Evolutionary conservation across 2,888 invertebrate genomes (phyloP).

Genomic region (Noctua comes): DNA sequence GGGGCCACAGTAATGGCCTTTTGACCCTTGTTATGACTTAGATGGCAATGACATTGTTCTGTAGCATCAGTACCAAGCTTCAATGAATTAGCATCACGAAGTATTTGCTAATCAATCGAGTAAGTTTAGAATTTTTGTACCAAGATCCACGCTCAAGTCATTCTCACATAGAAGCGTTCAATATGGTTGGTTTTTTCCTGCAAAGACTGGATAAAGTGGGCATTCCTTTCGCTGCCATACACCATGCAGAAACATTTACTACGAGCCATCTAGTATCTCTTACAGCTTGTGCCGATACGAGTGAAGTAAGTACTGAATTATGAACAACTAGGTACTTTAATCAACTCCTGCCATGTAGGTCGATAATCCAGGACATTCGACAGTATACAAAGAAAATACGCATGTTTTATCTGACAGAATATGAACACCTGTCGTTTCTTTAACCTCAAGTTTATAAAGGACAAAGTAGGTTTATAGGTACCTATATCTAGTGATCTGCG

Average conservation of each 20-base stretch:
- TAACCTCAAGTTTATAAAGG: constrained; percentile 1
- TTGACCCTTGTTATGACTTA: constrained; percentile 16
- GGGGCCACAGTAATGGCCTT: constrained; percentile 13
- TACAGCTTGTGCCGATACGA: not conserved
- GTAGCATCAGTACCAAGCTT: not conserved
- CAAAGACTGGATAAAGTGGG: not conserved
- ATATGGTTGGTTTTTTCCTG: not conserved
- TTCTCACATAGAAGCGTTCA: not conserved
- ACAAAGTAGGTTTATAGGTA: not conserved
- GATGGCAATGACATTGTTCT: constrained; percentile 19
- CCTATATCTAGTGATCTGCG: constrained; percentile 27
- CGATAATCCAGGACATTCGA: not conserved
- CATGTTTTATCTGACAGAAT: not conserved
- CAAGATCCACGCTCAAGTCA: not conserved
- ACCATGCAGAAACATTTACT: not conserved
- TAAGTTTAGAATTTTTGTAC: not conserved
- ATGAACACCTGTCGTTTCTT: not conserved
- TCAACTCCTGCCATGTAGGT: not conserved
- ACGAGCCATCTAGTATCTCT: not conserved
- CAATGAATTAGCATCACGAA: not conserved
- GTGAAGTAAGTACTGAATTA: not conserved
- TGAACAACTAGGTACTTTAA: not conserved
- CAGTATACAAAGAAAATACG: not conserved
- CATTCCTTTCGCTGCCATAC: not conserved
- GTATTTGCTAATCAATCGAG: not conserved